These are phyloP conservation scores for Drosophila macrospina DNA, from an alignment of 2,888 invertebrate genomes.

Conservation along the genomic window DNA sequence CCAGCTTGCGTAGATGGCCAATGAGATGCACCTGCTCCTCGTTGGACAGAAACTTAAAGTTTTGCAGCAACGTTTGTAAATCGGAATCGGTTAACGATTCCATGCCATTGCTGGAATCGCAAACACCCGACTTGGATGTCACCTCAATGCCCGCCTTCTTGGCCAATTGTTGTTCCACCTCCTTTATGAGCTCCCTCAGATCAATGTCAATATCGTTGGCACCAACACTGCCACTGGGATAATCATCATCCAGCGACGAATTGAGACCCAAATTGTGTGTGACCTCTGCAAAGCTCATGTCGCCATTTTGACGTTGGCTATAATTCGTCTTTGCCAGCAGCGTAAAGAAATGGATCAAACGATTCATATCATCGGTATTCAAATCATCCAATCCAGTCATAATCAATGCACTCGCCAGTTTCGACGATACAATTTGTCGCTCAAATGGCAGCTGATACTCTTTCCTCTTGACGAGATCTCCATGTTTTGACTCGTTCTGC, in stretches of 20 bases:
- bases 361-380: conserved; percentile 91
- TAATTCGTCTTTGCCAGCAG: conserved; percentile 87
- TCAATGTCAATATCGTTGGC: conserved; percentile 51
- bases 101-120: conserved; percentile 86
- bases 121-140: not conserved
- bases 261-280: conserved; percentile 24
- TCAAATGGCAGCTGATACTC: conserved; percentile 86
- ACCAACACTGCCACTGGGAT: not conserved
- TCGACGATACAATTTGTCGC: conserved; percentile 91
- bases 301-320: conserved; percentile 21
- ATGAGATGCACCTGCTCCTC: conserved; percentile 94
- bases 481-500: conserved; percentile 1
- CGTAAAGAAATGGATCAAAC: conserved; percentile 92
- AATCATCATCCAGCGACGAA: conserved; percentile 50
- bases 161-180: conserved; percentile 71
- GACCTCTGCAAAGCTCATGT: conserved; percentile 47
- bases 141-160: conserved; percentile 33
- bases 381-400: conserved; percentile 93
- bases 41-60: conserved; percentile 91
- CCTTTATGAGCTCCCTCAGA: conserved; percentile 69
- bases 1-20: conserved; percentile 92
- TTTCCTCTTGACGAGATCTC: conserved; percentile 22
- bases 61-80: conserved; percentile 91
- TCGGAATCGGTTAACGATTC: conserved; percentile 93
- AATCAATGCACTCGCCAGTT: conserved; percentile 92